Evolutionary conservation across 2,113 vertebrate species (phyloP).

Genomic region (Oreochromis aureus): DNA sequence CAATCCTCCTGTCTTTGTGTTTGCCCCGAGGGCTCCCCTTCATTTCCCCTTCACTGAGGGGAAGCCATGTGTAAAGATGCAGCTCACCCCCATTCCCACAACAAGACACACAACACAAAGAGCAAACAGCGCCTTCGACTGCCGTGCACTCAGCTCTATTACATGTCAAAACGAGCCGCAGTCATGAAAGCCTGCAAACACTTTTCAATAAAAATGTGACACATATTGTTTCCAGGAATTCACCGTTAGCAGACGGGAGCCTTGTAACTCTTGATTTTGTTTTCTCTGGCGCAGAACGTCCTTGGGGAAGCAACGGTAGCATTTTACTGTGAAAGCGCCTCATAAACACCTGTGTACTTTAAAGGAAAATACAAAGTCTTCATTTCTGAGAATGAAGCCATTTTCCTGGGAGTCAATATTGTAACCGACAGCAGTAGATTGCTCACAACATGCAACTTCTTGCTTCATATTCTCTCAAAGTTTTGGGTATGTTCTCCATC

Average conservation of each 20-base stretch:
- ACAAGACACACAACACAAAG: slow-evolving; percentile 25
- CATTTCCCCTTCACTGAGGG: slow-evolving; percentile 48
- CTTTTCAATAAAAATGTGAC: slow-evolving; percentile 7
- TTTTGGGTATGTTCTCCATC: slow-evolving; percentile 31
- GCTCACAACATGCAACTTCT: slow-evolving; percentile 9
- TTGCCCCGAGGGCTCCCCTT: slow-evolving; percentile 53
- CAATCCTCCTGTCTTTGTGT: slow-evolving; percentile 47
- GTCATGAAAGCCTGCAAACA: slow-evolving; percentile 7
- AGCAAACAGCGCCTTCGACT: slow-evolving; percentile 29
- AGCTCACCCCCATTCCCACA: slow-evolving; percentile 23
- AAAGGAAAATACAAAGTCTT: neutral
- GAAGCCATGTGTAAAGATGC: slow-evolving; percentile 51
- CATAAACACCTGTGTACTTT: neutral
- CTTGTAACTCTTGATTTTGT: neutral
- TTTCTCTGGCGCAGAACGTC: neutral
- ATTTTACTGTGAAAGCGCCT: neutral
- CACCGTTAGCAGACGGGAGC: neutral
- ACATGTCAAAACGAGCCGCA: slow-evolving; percentile 15
- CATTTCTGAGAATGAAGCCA: neutral
- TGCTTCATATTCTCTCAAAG: neutral
- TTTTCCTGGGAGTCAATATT: neutral
- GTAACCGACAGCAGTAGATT: slow-evolving; percentile 11
- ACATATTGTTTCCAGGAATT: slow-evolving; percentile 25
- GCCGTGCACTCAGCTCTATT: neutral
- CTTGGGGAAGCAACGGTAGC: neutral